Conservation (phyloP, 2,888 invertebrate genomes). For the Gnatocerus cornutus region DNA sequence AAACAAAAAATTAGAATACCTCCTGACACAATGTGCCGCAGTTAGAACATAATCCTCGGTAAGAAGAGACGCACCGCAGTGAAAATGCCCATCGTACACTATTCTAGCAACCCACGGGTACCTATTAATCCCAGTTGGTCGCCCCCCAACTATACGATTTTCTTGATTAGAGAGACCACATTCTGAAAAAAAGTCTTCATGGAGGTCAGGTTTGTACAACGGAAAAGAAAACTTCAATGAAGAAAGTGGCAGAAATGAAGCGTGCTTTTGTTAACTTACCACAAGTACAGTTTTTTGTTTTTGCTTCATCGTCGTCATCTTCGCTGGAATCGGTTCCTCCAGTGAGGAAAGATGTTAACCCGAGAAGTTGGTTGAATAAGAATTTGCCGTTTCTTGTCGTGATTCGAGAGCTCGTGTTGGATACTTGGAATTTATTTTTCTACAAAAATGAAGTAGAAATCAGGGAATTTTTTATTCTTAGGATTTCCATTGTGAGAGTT, state of each 20-base stretch:
- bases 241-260: constrained; percentile 55
- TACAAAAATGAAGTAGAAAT: constrained; percentile 31
- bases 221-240: not conserved
- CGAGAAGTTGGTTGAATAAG: constrained; percentile 83
- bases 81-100: constrained; percentile 91
- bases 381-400: constrained; percentile 74
- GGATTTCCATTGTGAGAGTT: constrained; percentile 20
- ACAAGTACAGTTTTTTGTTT: constrained; percentile 81
- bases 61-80: constrained; percentile 89
- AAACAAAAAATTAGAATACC: constrained; percentile 69
- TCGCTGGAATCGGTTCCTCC: constrained; percentile 75
- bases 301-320: constrained; percentile 72
- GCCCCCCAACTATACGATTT: constrained; percentile 89
- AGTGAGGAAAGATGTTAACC: constrained; percentile 75
- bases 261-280: constrained; percentile 73
- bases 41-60: constrained; percentile 90
- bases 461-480: not conserved
- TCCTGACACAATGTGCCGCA: constrained; percentile 89
- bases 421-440: constrained; percentile 41
- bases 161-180: constrained; percentile 90
- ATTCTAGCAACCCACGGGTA: constrained; percentile 92
- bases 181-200: constrained; percentile 73
- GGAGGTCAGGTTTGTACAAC: constrained; percentile 25
- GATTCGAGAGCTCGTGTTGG: constrained; percentile 58
- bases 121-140: constrained; percentile 85